Conservation (phyloP, 1,140 invertebrate genomes). For the Patella vulgata region DNA sequence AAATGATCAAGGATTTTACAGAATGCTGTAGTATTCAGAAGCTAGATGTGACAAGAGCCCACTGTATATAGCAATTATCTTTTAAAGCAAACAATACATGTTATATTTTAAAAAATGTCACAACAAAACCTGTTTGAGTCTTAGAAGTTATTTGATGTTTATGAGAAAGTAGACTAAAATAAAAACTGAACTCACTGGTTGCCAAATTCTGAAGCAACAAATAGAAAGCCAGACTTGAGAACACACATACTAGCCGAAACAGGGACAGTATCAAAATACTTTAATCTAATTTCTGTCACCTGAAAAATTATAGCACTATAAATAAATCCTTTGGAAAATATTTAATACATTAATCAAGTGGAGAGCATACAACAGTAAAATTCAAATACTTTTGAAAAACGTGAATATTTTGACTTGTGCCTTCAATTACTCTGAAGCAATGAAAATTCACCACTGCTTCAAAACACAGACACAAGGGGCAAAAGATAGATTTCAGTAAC, state of each 20-base stretch:
- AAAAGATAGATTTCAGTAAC: too few species aligned
- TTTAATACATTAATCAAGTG: too few species aligned
- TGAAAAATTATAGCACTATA: constrained; percentile 31
- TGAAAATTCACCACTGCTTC: not conserved
- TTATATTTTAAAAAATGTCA: not conserved
- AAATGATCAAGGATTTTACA: too few species aligned
- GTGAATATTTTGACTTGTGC: too few species aligned
- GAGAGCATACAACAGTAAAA: not conserved
- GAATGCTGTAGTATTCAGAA: too few species aligned
- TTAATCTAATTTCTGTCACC: constrained; percentile 97
- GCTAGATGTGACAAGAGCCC: too few species aligned
- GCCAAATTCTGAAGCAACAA: constrained; percentile 99
- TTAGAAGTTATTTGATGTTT: not conserved
- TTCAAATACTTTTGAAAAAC: too few species aligned
- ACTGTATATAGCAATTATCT: too few species aligned
- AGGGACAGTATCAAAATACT: constrained; percentile 99
- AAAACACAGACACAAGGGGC: too few species aligned
- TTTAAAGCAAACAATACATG: too few species aligned
- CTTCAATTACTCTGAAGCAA: constrained; percentile 2
- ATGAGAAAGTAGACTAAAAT: not conserved
- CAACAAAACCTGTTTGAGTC: not conserved
- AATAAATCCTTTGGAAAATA: not conserved
- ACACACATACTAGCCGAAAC: constrained; percentile 97
- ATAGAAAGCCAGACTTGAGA: constrained; percentile 97
- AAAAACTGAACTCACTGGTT: constrained; percentile 88